phyloP scores from a whole-genome alignment of 2,797 vertebrate genomes.

The Xenops minutus region DNA sequence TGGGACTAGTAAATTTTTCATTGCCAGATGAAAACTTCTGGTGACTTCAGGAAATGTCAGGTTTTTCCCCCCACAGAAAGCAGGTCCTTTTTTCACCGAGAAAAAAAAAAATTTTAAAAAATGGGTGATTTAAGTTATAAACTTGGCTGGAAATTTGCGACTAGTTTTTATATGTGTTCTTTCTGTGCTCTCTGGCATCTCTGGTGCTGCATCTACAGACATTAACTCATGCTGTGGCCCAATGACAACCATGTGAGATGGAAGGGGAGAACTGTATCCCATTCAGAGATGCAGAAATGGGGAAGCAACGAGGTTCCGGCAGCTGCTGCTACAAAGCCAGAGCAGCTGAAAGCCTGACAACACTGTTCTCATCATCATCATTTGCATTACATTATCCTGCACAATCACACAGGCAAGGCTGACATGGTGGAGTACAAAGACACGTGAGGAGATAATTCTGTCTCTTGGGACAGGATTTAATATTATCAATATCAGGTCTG shows the following conservation, averaged over 20 bases:
- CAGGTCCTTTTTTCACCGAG: neutral
- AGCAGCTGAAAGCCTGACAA: neutral
- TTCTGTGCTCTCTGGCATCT: neutral
- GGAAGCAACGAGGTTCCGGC: neutral
- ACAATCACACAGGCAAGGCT: neutral
- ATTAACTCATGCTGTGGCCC: neutral
- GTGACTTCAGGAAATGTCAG: slow-evolving; percentile 6
- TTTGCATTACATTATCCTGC: neutral
- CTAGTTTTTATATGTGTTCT: neutral
- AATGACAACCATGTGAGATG: neutral
- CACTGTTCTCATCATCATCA: neutral
- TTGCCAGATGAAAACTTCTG: neutral
- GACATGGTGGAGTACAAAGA: neutral
- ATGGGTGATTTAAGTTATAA: neutral
- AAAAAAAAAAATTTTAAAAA: neutral
- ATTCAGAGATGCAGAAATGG: neutral
- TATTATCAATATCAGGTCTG: neutral
- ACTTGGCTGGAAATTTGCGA: neutral
- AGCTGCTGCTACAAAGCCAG: neutral
- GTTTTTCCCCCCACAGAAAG: neutral
- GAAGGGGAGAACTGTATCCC: neutral
- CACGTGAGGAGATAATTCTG: neutral
- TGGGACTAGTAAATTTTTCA: slow-evolving; percentile 5
- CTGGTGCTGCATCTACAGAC: neutral
- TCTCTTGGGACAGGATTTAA: neutral